Conservation (phyloP, 1,140 invertebrate genomes). For the Heliconius eleuchia region DNA sequence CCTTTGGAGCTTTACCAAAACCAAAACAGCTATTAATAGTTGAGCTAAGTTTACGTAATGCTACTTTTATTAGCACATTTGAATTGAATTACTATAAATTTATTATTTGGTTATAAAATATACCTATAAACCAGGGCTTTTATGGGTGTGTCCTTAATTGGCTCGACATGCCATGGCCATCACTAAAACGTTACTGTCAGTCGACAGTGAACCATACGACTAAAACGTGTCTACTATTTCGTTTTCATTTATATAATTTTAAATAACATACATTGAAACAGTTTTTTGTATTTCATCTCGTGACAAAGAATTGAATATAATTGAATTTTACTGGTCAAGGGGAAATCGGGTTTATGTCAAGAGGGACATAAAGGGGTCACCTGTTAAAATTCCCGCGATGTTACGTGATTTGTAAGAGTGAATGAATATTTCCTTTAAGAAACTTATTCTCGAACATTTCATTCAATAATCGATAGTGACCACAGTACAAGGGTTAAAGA, state of each 20-base stretch:
- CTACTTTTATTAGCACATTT: too few relatives aligned
- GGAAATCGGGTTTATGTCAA: background rate
- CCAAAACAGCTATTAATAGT: background rate
- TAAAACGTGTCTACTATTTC: background rate
- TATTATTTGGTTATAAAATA: conserved; percentile 9
- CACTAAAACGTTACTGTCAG: conserved; percentile 28
- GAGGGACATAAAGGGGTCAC: background rate
- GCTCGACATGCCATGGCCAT: conserved; percentile 19
- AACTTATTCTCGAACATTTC: background rate
- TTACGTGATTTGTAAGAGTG: background rate
- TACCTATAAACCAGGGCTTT: conserved; percentile 1
- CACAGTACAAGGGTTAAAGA: conserved; percentile 24
- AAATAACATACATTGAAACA: background rate
- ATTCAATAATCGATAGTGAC: background rate
- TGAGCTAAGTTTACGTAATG: background rate
- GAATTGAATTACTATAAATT: background rate
- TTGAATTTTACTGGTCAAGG: background rate
- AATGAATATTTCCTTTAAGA: background rate
- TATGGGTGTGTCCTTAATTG: conserved; percentile 23
- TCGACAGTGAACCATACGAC: conserved; percentile 21
- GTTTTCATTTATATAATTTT: background rate
- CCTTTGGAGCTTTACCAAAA: too few relatives aligned
- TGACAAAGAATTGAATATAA: background rate
- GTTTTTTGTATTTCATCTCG: background rate
- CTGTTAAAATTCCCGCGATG: background rate